Evolutionary conservation across 1,140 invertebrate genomes (phyloP).

Genomic region (Maconellicoccus hirsutus): DNA sequence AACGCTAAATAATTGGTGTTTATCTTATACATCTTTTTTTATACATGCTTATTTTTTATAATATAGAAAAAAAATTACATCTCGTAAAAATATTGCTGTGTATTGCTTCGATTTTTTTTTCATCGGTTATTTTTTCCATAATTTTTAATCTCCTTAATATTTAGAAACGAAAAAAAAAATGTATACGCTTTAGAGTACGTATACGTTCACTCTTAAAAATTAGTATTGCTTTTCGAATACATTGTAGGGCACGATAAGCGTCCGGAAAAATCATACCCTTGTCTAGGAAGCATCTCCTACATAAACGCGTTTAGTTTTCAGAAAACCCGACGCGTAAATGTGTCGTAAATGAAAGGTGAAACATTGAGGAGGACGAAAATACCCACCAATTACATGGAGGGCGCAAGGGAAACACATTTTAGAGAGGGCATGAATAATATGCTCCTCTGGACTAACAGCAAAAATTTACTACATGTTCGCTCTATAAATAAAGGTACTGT

Average conservation of each 20-base stretch:
- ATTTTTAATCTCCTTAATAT: background rate
- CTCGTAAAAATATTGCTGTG: background rate
- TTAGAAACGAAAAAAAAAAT: background rate
- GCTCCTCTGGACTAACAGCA: background rate
- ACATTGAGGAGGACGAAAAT: no score
- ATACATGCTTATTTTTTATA: background rate
- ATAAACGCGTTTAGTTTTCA: background rate
- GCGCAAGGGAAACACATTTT: background rate
- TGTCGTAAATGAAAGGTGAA: no score
- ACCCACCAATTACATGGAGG: no score
- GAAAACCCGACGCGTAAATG: background rate
- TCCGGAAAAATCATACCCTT: background rate
- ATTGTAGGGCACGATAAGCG: constrained; percentile 14
- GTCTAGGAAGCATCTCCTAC: background rate
- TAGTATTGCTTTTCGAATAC: constrained; percentile 22
- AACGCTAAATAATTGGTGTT: constrained; percentile 14
- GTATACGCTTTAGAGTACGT: background rate
- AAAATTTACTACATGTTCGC: background rate
- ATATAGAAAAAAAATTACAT: no score
- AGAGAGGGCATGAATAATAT: background rate
- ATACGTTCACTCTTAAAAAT: constrained; percentile 10
- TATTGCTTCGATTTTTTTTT: background rate
- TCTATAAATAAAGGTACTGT: background rate
- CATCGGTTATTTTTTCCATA: background rate
- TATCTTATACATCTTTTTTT: constrained; percentile 2